A percentile compares a stretch with the other conserved stretches of the same genome.
phyloP scores from a whole-genome alignment of 2,888 invertebrate species.

The Dolichomitus sp. region DNA sequence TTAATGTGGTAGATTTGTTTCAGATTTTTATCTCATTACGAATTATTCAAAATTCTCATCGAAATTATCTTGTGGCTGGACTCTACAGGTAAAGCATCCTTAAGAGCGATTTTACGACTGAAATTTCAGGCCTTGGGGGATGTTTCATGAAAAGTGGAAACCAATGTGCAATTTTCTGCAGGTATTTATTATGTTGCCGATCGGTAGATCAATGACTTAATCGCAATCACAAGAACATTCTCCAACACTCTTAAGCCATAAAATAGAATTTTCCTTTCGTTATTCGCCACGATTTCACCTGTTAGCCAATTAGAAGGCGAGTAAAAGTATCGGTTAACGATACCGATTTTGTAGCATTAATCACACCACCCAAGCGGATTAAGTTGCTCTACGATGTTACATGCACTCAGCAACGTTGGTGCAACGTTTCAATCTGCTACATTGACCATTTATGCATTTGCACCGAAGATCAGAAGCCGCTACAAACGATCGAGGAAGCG shows the following conservation, averaged over 20 bases:
- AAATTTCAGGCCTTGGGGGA: too few relatives aligned
- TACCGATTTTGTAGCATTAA: neutral
- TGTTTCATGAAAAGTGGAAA: too few relatives aligned
- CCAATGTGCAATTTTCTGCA: too few relatives aligned
- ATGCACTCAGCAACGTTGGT: neutral
- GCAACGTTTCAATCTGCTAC: conserved; percentile 27
- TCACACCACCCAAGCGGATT: neutral
- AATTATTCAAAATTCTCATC: too few relatives aligned
- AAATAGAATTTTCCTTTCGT: neutral
- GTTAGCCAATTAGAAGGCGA: neutral
- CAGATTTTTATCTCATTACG: too few relatives aligned
- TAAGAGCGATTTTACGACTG: too few relatives aligned
- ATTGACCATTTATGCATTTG: conserved; percentile 13
- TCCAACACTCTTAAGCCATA: neutral
- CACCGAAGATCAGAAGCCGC: neutral
- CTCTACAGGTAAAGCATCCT: too few relatives aligned
- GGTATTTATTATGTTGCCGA: too few relatives aligned
- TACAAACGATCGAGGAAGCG: conserved; percentile 11
- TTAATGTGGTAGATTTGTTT: too few relatives aligned
- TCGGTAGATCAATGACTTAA: too few relatives aligned
- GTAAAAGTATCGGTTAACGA: neutral
- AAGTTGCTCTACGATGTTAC: neutral
- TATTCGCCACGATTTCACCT: neutral
- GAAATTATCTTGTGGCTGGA: too few relatives aligned
- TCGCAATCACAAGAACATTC: neutral